Evolutionary conservation across 2,888 invertebrate species (phyloP).

Genomic region (Rutpela maculata): DNA sequence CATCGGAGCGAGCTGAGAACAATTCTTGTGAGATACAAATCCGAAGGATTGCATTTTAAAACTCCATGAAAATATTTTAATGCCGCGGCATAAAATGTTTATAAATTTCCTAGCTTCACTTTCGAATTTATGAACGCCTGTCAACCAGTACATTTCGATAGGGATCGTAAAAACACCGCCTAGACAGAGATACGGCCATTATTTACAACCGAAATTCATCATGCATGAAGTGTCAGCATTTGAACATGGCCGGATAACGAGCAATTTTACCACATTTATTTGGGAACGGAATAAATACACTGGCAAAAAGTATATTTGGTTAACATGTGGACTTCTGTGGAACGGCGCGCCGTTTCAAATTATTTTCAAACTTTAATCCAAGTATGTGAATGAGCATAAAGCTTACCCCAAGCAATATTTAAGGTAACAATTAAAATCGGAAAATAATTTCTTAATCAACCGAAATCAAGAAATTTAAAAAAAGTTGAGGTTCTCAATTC

Average conservation of each 20-base stretch:
- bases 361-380: too few species aligned
- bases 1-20: too few species aligned
- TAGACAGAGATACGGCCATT: constrained; percentile 41
- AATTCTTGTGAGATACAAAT: not conserved
- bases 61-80: not conserved
- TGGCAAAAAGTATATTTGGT: constrained; percentile 13
- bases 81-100: constrained; percentile 25
- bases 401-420: too few species aligned
- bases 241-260: constrained; percentile 22
- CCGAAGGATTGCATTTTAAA: not conserved
- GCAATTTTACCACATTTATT: constrained; percentile 35
- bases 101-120: constrained; percentile 32
- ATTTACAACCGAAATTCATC: constrained; percentile 41
- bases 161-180: constrained; percentile 35
- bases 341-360: too few species aligned
- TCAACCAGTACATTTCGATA: constrained; percentile 41
- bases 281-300: not conserved
- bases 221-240: constrained; percentile 39
- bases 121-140: constrained; percentile 40
- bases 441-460: too few species aligned
- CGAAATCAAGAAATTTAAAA: too few species aligned
- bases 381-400: too few species aligned
- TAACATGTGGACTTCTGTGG: not conserved
- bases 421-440: too few species aligned
- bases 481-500: too few species aligned